These are phyloP conservation scores for Trichonephila inaurata DNA, from an alignment of 1,140 invertebrate species.

Conservation along the genomic window DNA sequence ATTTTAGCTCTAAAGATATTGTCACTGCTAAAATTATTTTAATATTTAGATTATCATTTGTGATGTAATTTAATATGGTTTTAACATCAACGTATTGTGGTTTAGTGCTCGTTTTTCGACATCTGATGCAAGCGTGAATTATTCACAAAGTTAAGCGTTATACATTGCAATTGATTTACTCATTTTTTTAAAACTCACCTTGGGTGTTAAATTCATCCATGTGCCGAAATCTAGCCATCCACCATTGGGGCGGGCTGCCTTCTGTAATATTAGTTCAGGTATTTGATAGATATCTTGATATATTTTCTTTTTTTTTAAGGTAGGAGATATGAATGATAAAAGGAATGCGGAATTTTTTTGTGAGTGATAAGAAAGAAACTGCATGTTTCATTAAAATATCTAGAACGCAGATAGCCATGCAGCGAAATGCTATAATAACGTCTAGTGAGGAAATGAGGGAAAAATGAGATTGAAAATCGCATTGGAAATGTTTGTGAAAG, in stretches of 20 bases:
- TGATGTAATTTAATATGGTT: too few relatives aligned
- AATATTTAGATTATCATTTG: too few relatives aligned
- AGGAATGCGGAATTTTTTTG: background rate
- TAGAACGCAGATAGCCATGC: slow-evolving; percentile 67
- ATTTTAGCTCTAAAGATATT: too few relatives aligned
- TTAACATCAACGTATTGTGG: too few relatives aligned
- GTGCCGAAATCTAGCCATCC: slow-evolving; percentile 72
- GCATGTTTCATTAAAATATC: slow-evolving; percentile 53
- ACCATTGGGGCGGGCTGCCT: slow-evolving; percentile 65
- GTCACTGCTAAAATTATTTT: too few relatives aligned
- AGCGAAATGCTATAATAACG: background rate
- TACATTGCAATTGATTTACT: background rate
- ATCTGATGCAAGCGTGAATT: too few relatives aligned
- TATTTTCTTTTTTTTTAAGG: background rate
- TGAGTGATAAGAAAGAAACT: slow-evolving; percentile 3
- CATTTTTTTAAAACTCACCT: slow-evolving; percentile 65
- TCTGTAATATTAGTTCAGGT: slow-evolving; percentile 71
- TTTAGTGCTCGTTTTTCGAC: too few relatives aligned
- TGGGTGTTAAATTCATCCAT: slow-evolving; percentile 68
- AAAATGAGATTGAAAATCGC: background rate
- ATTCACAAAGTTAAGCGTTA: too few relatives aligned
- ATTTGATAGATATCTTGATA: slow-evolving; percentile 22
- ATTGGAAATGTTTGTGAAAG: background rate
- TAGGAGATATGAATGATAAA: background rate
- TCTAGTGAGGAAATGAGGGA: background rate